A percentile compares a stretch with the other conserved stretches of the same genome.
Evolutionary conservation across 2,797 vertebrate species (phyloP).

Genomic region (Sitta carolinensis): DNA sequence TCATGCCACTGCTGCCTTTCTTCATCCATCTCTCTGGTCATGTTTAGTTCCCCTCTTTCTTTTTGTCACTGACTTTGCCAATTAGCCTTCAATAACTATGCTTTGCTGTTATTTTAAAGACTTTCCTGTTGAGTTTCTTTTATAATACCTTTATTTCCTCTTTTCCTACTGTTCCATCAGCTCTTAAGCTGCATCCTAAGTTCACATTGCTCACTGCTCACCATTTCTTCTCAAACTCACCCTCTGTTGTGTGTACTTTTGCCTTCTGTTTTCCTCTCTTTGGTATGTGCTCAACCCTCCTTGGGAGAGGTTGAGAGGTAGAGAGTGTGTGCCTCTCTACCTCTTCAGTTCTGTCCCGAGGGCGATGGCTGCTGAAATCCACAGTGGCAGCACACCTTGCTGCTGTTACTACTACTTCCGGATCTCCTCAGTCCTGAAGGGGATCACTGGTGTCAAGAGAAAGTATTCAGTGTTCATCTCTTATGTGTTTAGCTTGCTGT

Average conservation of each 20-base stretch:
- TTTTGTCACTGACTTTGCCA: neutral
- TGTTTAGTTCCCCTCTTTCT: neutral
- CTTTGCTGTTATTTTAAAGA: neutral
- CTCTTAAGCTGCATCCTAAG: neutral
- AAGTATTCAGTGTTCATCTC: neutral
- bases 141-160: neutral
- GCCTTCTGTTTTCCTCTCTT: neutral
- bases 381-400: neutral
- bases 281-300: neutral
- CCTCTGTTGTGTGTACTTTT: accelerated
- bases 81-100: neutral
- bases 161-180: neutral
- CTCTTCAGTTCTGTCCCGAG: accelerated
- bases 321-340: neutral
- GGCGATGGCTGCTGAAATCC: neutral
- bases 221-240: neutral
- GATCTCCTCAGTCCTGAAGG: neutral
- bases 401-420: neutral
- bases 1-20: neutral
- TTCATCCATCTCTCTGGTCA: neutral
- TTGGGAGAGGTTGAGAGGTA: neutral
- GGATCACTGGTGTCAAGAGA: neutral
- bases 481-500: neutral
- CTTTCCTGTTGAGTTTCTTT: neutral
- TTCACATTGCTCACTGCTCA: neutral